Base-by-base conservation (phyloP, 2,797 vertebrate species). In the Thaleichthys pacificus region DNA sequence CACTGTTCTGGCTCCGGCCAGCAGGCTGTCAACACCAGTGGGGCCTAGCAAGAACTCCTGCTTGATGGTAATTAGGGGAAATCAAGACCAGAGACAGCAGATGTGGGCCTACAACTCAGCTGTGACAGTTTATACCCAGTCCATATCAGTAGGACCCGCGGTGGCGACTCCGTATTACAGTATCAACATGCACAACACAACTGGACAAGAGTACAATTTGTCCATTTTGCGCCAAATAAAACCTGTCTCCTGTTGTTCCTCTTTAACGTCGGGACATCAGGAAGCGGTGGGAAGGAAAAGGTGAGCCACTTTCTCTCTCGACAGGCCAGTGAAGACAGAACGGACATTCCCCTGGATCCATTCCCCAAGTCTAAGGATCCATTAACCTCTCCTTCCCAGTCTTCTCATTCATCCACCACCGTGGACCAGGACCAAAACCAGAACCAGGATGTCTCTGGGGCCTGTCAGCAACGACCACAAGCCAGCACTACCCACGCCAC, bases 11-110 rank as follows among this genome's bases (percentile, higher is more conserved):
- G 71, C 66, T 69, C 49, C 30, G 49, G 17, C 74, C 71, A 61
- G 73, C 56, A 54, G 28, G 56, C 66, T 69, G 62, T 75, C 70
- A 75, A 61, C 61, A 47, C 38, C 28, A 21, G 38, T 21, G 62
- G 30, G 54, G 74, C 72, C 66, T 58, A 1, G 38, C 26, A 54
- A 56, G 68, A 61, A 57, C 28, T 24, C 61, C 22, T 64, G n/a
- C 19, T 42, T 66, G 62, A 72, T 35, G 64, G 65, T 68, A 66
- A 68, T 60, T 67, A 61, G 38, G 67, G 57, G 57, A 75, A 83
- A 79, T 71, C 72, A 77, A 66, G 71, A 66, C 72, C 77, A 71
- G 70, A 80, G 51, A 56, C 15, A n/a, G 15, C 51, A 56, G 51
- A 56, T 56, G 51, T n/a, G 51, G 51, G 17, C 51, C 51, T 56